These are phyloP conservation scores for Lynx canadensis DNA, from an alignment of 2,113 vertebrate species.

Conservation along the genomic window DNA sequence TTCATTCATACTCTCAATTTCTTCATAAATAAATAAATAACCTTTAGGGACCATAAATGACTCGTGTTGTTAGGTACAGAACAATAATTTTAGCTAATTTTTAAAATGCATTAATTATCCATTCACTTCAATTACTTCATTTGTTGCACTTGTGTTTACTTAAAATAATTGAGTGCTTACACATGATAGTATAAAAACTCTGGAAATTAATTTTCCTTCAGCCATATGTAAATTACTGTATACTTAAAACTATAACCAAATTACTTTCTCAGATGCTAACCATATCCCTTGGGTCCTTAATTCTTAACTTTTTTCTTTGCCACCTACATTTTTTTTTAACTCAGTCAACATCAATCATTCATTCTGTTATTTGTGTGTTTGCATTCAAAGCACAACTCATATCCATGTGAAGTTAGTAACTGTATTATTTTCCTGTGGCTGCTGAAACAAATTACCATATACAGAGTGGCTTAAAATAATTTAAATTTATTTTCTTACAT, in stretches of 20 bases:
- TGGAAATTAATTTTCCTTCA: conserved; percentile 30
- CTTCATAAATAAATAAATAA: not conserved
- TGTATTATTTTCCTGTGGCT: not conserved
- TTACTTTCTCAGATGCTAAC: not conserved
- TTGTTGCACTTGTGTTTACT: not conserved
- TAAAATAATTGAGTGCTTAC: not conserved
- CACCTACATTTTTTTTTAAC: not conserved
- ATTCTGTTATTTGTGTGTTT: not conserved
- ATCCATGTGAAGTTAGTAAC: not conserved
- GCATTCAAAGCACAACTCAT: not conserved
- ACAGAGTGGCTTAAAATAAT: not conserved
- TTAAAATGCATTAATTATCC: conserved; percentile 4
- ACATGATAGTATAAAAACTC: not conserved
- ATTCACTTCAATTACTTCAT: conserved; percentile 26
- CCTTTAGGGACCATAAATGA: not conserved
- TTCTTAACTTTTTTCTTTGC: not conserved
- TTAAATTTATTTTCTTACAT: not conserved
- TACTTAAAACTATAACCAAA: not conserved
- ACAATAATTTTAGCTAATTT: not conserved
- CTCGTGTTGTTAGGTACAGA: not conserved
- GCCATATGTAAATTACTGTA: not conserved
- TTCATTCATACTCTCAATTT: not conserved
- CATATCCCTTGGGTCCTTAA: not conserved
- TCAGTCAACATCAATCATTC: not conserved
- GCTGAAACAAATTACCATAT: not conserved